phyloP scores from a whole-genome alignment of 2,113 vertebrate genomes.

The Microtus ochrogaster region DNA sequence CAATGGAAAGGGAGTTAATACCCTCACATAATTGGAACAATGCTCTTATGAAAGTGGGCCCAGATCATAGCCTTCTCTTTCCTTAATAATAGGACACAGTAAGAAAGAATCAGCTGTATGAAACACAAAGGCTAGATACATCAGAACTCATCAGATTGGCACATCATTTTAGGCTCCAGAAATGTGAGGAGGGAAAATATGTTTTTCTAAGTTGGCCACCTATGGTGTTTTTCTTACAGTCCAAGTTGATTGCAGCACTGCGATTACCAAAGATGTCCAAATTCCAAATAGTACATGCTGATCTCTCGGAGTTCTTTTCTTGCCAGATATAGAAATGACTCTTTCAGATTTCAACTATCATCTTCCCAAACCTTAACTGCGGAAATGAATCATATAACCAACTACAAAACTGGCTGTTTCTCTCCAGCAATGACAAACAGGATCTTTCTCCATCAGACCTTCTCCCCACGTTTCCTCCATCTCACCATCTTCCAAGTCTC shows the following conservation, averaged over 20 bases:
- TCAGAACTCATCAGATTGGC: background rate
- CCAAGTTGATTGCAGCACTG: background rate
- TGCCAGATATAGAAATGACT: slow-evolving; percentile 61
- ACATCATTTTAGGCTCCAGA: background rate
- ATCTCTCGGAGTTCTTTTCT: slow-evolving; percentile 25
- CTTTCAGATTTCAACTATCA: slow-evolving; percentile 56
- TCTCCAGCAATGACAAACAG: background rate
- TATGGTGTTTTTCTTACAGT: background rate
- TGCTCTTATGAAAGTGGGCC: background rate
- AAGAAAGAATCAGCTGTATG: background rate
- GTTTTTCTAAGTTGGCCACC: background rate
- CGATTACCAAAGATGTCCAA: slow-evolving; percentile 42
- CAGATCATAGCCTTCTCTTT: background rate
- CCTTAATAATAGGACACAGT: fast-evolving
- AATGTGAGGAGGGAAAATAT: background rate
- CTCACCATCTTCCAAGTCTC: background rate
- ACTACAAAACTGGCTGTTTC: background rate
- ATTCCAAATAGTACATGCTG: background rate
- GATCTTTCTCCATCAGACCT: background rate
- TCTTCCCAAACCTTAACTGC: slow-evolving; percentile 26
- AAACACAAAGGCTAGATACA: background rate
- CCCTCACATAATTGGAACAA: background rate
- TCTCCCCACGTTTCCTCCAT: background rate
- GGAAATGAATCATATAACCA: slow-evolving; percentile 59
- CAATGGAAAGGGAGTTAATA: background rate